phyloP scores from a whole-genome alignment of 1,140 invertebrate genomes.

The Pseudomyrmex pallidus region DNA sequence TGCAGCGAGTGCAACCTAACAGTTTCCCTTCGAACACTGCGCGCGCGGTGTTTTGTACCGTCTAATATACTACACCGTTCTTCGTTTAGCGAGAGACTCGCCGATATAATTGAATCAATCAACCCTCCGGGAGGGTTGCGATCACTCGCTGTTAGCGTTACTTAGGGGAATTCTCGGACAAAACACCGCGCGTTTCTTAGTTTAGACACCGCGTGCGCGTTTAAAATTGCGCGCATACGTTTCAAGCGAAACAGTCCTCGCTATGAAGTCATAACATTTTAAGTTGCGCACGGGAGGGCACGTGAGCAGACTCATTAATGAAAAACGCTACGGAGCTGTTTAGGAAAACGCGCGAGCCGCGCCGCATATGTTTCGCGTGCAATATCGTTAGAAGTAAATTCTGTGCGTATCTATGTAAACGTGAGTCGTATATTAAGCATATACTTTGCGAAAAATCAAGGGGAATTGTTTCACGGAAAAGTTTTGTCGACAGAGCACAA shows the following conservation, averaged over 20 bases:
- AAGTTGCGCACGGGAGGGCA: constrained; percentile 34
- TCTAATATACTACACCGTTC: neutral
- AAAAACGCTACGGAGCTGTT: constrained; percentile 35
- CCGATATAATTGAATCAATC: too few species aligned
- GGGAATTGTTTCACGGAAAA: neutral
- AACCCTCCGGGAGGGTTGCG: too few species aligned
- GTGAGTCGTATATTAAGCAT: neutral
- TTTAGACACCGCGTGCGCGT: neutral
- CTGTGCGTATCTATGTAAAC: constrained; percentile 26
- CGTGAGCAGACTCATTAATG: constrained; percentile 57
- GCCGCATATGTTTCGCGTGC: constrained; percentile 24
- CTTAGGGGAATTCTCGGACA: neutral
- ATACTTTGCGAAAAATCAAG: neutral
- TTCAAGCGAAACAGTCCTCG: constrained; percentile 33
- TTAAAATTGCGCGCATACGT: constrained; percentile 36
- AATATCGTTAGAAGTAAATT: constrained; percentile 43
- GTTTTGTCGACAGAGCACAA: neutral
- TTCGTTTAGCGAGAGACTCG: neutral
- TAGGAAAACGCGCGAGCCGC: constrained; percentile 7
- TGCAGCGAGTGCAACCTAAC: constrained; percentile 16
- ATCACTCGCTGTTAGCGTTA: too few species aligned
- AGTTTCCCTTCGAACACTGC: neutral
- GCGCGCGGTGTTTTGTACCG: neutral
- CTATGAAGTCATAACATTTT: constrained; percentile 59
- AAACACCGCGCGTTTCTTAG: neutral